A percentile compares a stretch with the other conserved stretches of the same genome.
Conservation (phyloP, 2,888 invertebrate species). For the Napeogenes sylphis region DNA sequence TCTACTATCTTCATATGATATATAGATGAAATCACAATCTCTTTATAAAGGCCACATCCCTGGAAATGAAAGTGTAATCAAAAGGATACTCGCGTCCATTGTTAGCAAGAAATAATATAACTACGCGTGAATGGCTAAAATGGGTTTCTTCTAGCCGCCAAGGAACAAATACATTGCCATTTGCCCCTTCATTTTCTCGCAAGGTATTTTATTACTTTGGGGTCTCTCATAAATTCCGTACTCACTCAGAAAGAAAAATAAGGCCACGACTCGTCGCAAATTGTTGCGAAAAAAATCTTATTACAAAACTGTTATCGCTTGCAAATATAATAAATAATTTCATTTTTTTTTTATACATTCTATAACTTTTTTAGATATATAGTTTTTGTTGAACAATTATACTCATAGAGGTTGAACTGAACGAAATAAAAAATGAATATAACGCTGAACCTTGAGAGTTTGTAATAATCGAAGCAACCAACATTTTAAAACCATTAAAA, state of each 20-base stretch:
- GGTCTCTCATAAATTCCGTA: constrained; percentile 73
- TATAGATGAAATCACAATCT: constrained; percentile 16
- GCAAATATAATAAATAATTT: not conserved
- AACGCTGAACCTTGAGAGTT: no score
- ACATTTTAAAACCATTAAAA: no score
- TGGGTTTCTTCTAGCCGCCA: constrained; percentile 65
- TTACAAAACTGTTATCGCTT: constrained; percentile 58
- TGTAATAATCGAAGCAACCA: no score
- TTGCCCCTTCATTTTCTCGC: constrained; percentile 76
- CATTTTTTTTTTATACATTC: no score
- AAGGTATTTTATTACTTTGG: constrained; percentile 77
- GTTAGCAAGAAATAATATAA: constrained; percentile 48
- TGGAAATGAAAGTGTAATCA: constrained; percentile 26
- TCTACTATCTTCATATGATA: constrained; percentile 12
- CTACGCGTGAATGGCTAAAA: constrained; percentile 63
- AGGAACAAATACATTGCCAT: constrained; percentile 76
- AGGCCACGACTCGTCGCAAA: constrained; percentile 62
- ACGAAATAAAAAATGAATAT: no score
- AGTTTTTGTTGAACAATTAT: no score
- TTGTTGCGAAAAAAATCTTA: constrained; percentile 67
- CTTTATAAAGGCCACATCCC: constrained; percentile 25
- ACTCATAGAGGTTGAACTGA: no score
- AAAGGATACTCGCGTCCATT: constrained; percentile 28
- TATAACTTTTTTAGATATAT: no score
- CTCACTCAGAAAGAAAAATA: constrained; percentile 75